Evolutionary conservation across 2,113 vertebrate genomes (phyloP), one percentile per base, ranked within the genome.

Genomic region (Xiphias gladius): DNA sequence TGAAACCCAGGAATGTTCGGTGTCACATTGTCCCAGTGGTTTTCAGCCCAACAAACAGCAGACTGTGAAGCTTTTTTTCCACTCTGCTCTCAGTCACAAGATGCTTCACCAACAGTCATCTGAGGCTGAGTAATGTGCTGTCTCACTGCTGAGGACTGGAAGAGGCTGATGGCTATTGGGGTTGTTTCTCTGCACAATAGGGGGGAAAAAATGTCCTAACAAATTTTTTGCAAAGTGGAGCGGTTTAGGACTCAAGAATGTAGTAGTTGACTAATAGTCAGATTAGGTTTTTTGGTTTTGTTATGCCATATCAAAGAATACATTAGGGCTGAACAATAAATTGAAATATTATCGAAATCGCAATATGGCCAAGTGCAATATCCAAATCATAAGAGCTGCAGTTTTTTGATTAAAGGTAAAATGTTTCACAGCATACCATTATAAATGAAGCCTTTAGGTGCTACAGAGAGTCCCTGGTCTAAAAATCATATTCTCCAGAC

Each of bases 21-120:
- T 80, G 83, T 88, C 80, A 89, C 89, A 70, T 88, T 88, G 86
- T 86, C 86, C 76, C 69, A 76, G 73, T 84, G 65, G 76, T 88
- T 73, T 71, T 74, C 76, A 71, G 85, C 39, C 71, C 79, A 87
- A 87, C 86, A 89, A 83, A 79, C 80, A 37, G 82, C 86, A 80
- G 88, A 88, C 87, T 89, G 83, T 83, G 78, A 83, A 67, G 43
- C 68, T 74, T 81, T 88, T 39, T 39, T 39, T 55, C 83, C 77
- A 16, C 66, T 68, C 64, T 50, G 72, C 82, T 80, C 79, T 70
- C 76, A 50, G 90, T 93, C 92, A 93, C 90, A 92, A 89, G 92
- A 93, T 88, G 90, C 90, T 91, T 79, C 64, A 58, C 75, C 78
- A 78, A 28, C 86, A 84, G 91, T 88, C 91, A 89, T 91, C 87